Evolutionary conservation across 1,140 invertebrate genomes (phyloP), one percentile per base, ranked within the genome.

Genomic region (Nasonia vitripennis): DNA sequence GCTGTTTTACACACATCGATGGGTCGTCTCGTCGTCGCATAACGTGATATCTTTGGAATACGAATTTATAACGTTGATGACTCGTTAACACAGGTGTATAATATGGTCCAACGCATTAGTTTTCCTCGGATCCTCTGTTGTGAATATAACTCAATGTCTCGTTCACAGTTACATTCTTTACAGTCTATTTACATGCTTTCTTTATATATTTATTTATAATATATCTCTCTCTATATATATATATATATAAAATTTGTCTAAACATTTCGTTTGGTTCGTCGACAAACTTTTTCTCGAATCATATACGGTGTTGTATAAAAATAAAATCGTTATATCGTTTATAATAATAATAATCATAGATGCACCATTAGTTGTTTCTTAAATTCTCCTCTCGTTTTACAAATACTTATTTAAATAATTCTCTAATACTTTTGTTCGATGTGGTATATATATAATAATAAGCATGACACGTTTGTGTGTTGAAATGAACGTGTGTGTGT

Each of bases 331-430:
- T 37, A 37, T 37, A 5, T n/a, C 55, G 55, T 62, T 37, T 37
- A 37, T 37, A 37, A 37, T 37, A 37, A 81, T 81, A 71, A 45
- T 55, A 31, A 45, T 12, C 34, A 37, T 75, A 27, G 27, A n/a
- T 17, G 27, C 27, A 73, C 27, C 20, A 27, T 31, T 74, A 37
- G 7, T 74, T 74, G 7, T 74, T 37, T 37, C 0, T 5, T 41
- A 4, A 10, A 20, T 45, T 51, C 11, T 51, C 48, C 48, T 62
- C 55, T 62, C 55, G 6, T 74, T 20, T 74, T 45, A 37, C 31
- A 74, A 74, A 74, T 20, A 41, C 73, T 74, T 74, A 74, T 78
- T 48, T n/a, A 78, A 78, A 78, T 78, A 78, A 78, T 78, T 78
- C 75, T 78, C 75, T 78, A 51, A 78, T 78, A 78, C 75, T 78